These are phyloP conservation scores for Diphyllodes magnificus DNA, from an alignment of 2,113 vertebrate genomes.

Conservation along the genomic window DNA sequence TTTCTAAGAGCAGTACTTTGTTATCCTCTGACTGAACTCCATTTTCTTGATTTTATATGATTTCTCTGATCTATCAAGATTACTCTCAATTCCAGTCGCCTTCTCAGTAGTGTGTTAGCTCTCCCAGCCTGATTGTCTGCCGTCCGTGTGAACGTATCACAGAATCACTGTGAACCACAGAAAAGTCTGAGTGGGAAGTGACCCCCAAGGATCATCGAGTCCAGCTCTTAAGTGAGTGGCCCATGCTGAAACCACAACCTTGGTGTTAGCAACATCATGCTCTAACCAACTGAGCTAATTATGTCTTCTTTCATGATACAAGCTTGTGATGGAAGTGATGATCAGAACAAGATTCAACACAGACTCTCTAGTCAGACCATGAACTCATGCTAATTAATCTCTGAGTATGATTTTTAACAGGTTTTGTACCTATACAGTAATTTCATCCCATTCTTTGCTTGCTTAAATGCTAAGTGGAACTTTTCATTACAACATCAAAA, in stretches of 20 bases:
- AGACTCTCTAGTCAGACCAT: neutral
- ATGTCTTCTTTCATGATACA: neutral
- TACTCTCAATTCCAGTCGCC: neutral
- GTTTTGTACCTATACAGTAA: neutral
- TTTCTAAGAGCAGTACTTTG: neutral
- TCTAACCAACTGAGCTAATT: neutral
- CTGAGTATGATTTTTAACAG: neutral
- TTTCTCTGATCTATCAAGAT: neutral
- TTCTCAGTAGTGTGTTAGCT: neutral
- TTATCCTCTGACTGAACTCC: neutral
- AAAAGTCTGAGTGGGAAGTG: neutral
- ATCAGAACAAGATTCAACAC: neutral
- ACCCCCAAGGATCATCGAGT: neutral
- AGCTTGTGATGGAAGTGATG: neutral
- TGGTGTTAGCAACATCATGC: too few species aligned
- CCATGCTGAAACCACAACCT: accelerated
- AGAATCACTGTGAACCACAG: neutral
- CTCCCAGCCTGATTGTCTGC: neutral
- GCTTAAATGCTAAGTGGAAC: neutral
- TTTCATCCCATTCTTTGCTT: neutral
- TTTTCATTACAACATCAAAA: neutral
- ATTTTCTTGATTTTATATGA: neutral
- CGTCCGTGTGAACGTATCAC: neutral
- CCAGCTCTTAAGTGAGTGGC: too few species aligned
- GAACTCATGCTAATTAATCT: neutral